These are phyloP conservation scores for Pyrrhosoma nymphula DNA, from an alignment of 2,888 invertebrate species.

Conservation along the genomic window DNA sequence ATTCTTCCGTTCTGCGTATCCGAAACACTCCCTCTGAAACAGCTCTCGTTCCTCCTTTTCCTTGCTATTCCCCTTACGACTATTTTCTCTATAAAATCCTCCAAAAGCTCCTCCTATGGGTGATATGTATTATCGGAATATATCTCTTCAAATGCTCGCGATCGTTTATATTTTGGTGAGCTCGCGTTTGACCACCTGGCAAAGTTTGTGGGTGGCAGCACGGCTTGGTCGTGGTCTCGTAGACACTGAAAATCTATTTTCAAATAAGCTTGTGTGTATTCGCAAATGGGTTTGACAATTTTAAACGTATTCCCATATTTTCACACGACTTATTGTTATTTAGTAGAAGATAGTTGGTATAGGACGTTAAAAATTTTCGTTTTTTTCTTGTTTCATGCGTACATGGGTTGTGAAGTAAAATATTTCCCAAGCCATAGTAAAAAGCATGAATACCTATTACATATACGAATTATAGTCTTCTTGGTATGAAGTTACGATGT, in stretches of 20 bases:
- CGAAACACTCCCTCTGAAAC: background rate
- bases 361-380: no score
- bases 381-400: no score
- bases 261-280: background rate
- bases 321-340: no score
- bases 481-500: no score
- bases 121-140: background rate
- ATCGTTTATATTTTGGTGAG: background rate
- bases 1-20: background rate
- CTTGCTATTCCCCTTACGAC: background rate
- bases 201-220: background rate
- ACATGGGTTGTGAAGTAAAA: no score
- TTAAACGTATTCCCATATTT: background rate
- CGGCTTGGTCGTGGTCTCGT: background rate
- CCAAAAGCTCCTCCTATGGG: background rate
- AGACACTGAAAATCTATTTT: background rate
- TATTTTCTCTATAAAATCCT: constrained; percentile 1
- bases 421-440: no score
- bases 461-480: no score
- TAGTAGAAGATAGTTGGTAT: no score
- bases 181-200: background rate
- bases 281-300: background rate
- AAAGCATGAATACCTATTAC: no score
- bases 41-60: background rate
- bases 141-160: background rate